Percentiles rank a stretch among this genome's conserved stretches.
These are phyloP conservation scores for Caenorhabditis tropicalis DNA, from an alignment of 1,140 invertebrate genomes.

Conservation along the genomic window DNA sequence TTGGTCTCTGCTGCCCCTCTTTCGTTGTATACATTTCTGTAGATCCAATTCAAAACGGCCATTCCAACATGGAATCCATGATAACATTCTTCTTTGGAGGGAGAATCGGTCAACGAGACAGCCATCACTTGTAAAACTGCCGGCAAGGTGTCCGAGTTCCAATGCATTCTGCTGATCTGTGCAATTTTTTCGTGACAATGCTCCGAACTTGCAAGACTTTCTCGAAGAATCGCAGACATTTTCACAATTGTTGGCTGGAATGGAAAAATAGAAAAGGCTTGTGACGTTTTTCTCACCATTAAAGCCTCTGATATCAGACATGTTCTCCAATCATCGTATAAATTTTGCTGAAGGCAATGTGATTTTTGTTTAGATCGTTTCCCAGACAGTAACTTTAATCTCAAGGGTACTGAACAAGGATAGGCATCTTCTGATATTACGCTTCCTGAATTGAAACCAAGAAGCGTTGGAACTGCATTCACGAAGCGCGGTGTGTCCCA, in stretches of 20 bases:
- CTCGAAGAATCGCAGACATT: not conserved
- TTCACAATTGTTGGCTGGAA: not conserved
- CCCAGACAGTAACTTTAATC: not conserved
- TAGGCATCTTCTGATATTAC: not conserved
- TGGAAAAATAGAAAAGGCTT: not conserved
- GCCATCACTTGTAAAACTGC: not conserved
- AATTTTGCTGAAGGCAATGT: not conserved
- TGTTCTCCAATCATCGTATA: constrained; percentile 8
- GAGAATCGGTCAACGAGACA: not conserved
- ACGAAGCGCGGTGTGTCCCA: not conserved
- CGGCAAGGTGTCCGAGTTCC: not conserved
- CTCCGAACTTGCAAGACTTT: not conserved
- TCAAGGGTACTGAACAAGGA: not conserved
- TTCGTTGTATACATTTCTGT: not conserved
- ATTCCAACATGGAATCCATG: constrained; percentile 3
- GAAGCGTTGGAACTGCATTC: not conserved
- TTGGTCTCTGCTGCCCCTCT: not conserved
- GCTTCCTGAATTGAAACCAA: not conserved
- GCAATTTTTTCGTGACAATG: not conserved
- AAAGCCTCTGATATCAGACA: not conserved
- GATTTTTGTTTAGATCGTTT: not conserved
- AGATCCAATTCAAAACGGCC: constrained; percentile 9
- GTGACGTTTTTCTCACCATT: not conserved
- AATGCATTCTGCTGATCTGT: not conserved
- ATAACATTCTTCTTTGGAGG: not conserved